Conservation (phyloP, 2,888 invertebrate species). For the Loripinus fragilis region DNA sequence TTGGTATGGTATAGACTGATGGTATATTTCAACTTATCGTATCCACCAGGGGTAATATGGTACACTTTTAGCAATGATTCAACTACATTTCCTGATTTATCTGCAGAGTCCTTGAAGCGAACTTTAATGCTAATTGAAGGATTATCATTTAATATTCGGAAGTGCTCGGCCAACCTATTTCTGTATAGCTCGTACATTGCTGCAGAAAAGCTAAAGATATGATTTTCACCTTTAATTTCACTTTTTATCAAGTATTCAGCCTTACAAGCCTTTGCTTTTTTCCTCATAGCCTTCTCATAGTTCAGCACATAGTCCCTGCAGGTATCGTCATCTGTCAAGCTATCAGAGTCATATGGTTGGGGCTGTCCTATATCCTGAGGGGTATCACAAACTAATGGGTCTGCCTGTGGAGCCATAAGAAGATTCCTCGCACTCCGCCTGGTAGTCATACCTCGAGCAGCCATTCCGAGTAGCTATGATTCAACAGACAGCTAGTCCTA, state of each 20-base stretch:
- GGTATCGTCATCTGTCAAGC: background rate
- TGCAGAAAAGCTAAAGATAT: background rate
- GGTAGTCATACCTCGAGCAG: background rate
- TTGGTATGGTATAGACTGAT: background rate
- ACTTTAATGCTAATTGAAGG: background rate
- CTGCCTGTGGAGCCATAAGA: background rate
- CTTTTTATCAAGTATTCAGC: background rate
- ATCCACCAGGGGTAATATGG: background rate
- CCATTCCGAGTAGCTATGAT: background rate
- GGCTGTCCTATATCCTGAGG: too few species aligned
- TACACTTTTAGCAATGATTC: background rate
- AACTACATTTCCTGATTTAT: background rate
- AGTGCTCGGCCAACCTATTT: background rate
- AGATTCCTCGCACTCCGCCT: background rate
- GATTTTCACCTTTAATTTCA: background rate
- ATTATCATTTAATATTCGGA: background rate
- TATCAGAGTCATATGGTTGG: too few species aligned
- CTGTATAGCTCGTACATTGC: background rate
- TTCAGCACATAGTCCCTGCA: background rate
- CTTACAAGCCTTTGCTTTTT: background rate
- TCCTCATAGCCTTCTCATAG: background rate
- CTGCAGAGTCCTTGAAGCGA: background rate
- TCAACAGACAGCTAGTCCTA: background rate
- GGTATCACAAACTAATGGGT: too few species aligned
- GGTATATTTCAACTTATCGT: background rate